phyloP scores from a whole-genome alignment of 2,797 vertebrate species.

The Peromyscus nudipes region DNA sequence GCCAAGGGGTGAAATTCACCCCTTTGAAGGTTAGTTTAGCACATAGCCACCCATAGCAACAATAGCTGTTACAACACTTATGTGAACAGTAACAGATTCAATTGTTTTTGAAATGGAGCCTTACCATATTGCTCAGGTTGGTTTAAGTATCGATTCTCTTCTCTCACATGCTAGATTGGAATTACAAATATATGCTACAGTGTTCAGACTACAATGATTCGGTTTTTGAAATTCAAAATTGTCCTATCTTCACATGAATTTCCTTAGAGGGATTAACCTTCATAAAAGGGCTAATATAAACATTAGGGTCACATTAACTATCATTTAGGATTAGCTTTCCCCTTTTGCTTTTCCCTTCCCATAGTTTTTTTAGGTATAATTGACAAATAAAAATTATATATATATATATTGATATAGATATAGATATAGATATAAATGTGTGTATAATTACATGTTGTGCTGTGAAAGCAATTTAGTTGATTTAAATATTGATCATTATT shows the following conservation, averaged over 20 bases:
- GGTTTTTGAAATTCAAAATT: background rate
- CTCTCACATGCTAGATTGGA: background rate
- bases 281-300: background rate
- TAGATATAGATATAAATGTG: background rate
- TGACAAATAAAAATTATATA: background rate
- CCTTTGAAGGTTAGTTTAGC: background rate
- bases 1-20: background rate
- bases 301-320: background rate
- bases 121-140: background rate
- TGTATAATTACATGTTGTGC: too few species aligned
- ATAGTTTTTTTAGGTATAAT: background rate
- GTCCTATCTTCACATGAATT: background rate
- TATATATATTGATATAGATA: too few species aligned
- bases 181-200: background rate
- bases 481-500: background rate
- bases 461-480: background rate
- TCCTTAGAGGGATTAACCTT: background rate
- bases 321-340: background rate
- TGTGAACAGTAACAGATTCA: background rate
- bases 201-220: background rate
- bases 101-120: background rate
- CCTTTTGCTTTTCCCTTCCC: background rate
- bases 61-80: background rate
- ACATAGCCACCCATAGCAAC: background rate
- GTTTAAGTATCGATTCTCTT: background rate